Evolutionary conservation across 2,113 vertebrate genomes (phyloP), one percentile per base, ranked within the genome.

Genomic region (Entelurus aequoreus): DNA sequence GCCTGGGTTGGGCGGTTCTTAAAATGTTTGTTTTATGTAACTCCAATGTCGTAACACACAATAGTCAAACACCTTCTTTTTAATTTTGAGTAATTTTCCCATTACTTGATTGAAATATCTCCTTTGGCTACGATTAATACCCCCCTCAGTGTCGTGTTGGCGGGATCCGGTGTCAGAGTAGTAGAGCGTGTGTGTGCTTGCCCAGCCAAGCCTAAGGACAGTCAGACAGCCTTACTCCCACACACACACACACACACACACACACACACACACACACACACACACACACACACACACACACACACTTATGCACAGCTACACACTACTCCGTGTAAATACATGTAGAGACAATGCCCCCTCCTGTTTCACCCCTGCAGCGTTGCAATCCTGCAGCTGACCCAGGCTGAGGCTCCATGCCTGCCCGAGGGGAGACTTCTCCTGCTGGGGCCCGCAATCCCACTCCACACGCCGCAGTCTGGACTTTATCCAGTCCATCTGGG

Each of bases 181-280:
- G 65, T 57, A 64, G 37, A 70, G 50, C 81, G 4, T 80, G 86
- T 75, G 79, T 68, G 54, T 79, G 66, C 86, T 75, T 89, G 88
- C 74, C 72, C 72, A 69, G 67, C 64, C 72, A 58, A 76, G 73
- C 78, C 83, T 72, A 56, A 67, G 81, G 79, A 84, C 77, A 84
- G 72, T 40, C 69, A 78, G 69, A 76, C 73, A 16, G 37, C 65
- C 72, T 50, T 42, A 57, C 54, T 60, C 47, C 15, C 68, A 63
- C 74, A 36, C 49, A 65, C 64, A 69, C 36, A 46, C 47, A 16
- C 15, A 65, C 14, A 68, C 66, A 65, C 47, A 59, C 54, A 64
- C 54, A 62, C 54, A 62, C 69, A 46, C 62, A 65, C 50, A 57
- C 42, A 68, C 35, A 50, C 42, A 65, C 55, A 69, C 35, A 46